These are phyloP conservation scores for Pseudobourletiella spinata DNA, from an alignment of 1,140 invertebrate genomes.

Conservation along the genomic window DNA sequence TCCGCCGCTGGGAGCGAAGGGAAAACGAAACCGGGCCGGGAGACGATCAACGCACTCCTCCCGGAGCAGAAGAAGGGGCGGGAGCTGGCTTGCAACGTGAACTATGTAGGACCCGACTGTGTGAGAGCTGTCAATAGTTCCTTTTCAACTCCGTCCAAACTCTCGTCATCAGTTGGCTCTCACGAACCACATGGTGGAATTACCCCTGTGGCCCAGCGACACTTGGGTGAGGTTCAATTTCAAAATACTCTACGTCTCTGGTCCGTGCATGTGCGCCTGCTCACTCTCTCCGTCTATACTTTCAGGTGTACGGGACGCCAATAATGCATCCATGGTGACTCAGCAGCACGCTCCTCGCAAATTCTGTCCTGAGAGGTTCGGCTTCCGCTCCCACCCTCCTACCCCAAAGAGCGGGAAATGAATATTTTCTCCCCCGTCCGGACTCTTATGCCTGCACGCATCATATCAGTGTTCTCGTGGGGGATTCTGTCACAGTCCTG, in stretches of 20 bases:
- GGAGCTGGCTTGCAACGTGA: neutral
- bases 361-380: slow-evolving; percentile 1
- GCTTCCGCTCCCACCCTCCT: neutral
- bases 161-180: neutral
- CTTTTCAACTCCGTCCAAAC: neutral
- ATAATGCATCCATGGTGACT: slow-evolving; percentile 1
- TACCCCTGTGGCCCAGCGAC: neutral
- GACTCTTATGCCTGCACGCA: no score
- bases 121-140: neutral
- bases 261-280: no score
- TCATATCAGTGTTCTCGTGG: no score
- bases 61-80: neutral
- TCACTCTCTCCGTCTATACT: no score
- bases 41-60: neutral
- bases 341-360: neutral
- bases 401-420: no score
- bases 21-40: neutral
- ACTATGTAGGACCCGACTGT: neutral
- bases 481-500: no score
- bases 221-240: no score
- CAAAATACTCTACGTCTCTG: no score
- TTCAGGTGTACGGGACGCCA: neutral
- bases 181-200: neutral
- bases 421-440: no score
- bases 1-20: no score